These are phyloP conservation scores for Zosterops pallidus DNA, from an alignment of 2,113 vertebrate species.

Conservation along the genomic window DNA sequence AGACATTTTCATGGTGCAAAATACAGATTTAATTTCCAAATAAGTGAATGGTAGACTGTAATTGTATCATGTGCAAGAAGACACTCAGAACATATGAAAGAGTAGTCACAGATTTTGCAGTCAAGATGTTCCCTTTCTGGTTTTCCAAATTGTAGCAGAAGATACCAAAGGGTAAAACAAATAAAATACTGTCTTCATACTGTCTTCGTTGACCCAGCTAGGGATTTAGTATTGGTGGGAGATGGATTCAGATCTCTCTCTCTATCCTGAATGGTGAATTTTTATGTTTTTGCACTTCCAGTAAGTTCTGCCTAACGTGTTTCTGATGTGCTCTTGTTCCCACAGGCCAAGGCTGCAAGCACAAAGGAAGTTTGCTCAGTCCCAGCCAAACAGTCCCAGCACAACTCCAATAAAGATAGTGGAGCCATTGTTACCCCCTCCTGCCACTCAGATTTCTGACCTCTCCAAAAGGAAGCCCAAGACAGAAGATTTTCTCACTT, in stretches of 20 bases:
- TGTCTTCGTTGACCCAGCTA: neutral
- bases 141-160: neutral
- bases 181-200: neutral
- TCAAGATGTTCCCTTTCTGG: constrained; percentile 42
- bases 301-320: neutral
- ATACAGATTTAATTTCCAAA: constrained; percentile 33
- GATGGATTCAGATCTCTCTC: neutral
- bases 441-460: constrained; percentile 91
- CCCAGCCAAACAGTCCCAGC: constrained; percentile 98
- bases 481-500: constrained; percentile 99
- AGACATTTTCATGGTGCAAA: neutral
- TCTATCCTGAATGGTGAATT: neutral
- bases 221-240: neutral
- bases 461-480: constrained; percentile 98
- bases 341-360: constrained; percentile 95
- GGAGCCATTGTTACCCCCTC: constrained; percentile 86
- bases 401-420: constrained; percentile 96
- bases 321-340: constrained; percentile 41
- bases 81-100: neutral
- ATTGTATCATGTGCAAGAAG: neutral
- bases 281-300: neutral
- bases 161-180: neutral
- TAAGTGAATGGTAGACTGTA: constrained; percentile 23
- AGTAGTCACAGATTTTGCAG: constrained; percentile 18
- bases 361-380: constrained; percentile 99